Percentiles rank a stretch among this genome's conserved stretches.
phyloP scores from a whole-genome alignment of 2,888 invertebrate species.

The Diarsia dahlii region DNA sequence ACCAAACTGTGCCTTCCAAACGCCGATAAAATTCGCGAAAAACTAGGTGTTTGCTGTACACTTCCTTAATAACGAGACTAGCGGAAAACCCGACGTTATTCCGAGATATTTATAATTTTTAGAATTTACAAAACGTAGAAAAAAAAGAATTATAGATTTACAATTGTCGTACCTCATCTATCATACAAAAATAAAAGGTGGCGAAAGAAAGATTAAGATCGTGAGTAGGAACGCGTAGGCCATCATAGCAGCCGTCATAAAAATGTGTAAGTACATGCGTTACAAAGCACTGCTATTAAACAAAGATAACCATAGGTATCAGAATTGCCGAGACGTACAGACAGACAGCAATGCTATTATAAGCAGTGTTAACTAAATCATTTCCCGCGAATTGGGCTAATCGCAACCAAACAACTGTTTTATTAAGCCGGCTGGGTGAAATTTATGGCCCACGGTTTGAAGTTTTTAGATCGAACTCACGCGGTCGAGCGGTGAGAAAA shows the following conservation, averaged over 20 bases:
- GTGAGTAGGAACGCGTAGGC: neutral
- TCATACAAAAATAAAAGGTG: slow-evolving; percentile 2
- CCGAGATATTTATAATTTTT: neutral
- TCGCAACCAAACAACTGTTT: slow-evolving; percentile 63
- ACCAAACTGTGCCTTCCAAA: slow-evolving; percentile 31
- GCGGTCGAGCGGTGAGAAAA: slow-evolving; percentile 27
- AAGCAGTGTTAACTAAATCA: slow-evolving; percentile 60
- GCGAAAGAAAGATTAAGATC: neutral
- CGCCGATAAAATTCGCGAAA: slow-evolving; percentile 32
- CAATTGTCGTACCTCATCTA: neutral
- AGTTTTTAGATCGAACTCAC: slow-evolving; percentile 59
- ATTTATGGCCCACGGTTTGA: slow-evolving; percentile 60
- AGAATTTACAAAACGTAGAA: neutral
- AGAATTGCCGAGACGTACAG: slow-evolving; percentile 30
- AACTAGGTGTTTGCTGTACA: slow-evolving; percentile 27
- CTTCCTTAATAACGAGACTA: slow-evolving; percentile 32
- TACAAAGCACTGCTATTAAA: slow-evolving; percentile 11
- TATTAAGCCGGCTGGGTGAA: slow-evolving; percentile 61
- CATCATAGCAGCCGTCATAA: neutral
- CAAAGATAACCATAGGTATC: slow-evolving; percentile 22
- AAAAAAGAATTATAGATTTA: neutral
- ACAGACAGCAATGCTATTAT: slow-evolving; percentile 34
- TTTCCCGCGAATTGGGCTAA: slow-evolving; percentile 62
- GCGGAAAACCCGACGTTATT: neutral
- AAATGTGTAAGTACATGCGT: neutral